phyloP scores from a whole-genome alignment of 2,888 invertebrate genomes.

The Teinopalpus imperialis region DNA sequence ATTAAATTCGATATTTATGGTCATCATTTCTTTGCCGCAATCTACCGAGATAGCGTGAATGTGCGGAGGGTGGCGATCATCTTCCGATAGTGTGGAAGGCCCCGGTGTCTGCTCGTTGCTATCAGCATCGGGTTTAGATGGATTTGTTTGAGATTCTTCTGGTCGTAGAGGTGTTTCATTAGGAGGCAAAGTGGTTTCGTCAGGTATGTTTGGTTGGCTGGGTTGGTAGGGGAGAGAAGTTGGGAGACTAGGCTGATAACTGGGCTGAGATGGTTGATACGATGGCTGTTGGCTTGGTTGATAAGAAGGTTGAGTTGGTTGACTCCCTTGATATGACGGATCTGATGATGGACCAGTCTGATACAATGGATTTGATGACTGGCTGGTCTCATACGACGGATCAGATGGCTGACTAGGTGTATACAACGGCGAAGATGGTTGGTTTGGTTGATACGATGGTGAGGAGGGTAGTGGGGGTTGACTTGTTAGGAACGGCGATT shows the following conservation, averaged over 20 bases:
- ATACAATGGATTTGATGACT: slow-evolving; percentile 36
- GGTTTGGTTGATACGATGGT: slow-evolving; percentile 34
- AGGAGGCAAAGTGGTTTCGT: slow-evolving; percentile 31
- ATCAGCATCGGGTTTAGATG: slow-evolving; percentile 35
- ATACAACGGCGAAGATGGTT: slow-evolving; percentile 41
- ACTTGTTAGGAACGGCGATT: slow-evolving; percentile 32
- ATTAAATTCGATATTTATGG: slow-evolving; percentile 90
- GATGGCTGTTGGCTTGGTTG: slow-evolving; percentile 33
- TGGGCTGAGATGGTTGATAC: slow-evolving; percentile 37
- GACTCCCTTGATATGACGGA: slow-evolving; percentile 35
- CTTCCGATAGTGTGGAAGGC: slow-evolving; percentile 64
- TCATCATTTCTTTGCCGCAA: slow-evolving; percentile 92
- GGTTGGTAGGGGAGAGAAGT: slow-evolving; percentile 37
- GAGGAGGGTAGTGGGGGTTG: slow-evolving; percentile 40
- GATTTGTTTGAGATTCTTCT: slow-evolving; percentile 33
- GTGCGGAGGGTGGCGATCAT: slow-evolving; percentile 87
- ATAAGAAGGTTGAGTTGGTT: slow-evolving; percentile 27
- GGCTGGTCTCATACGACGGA: slow-evolving; percentile 37
- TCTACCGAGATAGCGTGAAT: slow-evolving; percentile 89
- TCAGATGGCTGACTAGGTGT: slow-evolving; percentile 37
- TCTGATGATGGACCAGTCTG: slow-evolving; percentile 40
- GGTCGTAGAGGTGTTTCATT: slow-evolving; percentile 31
- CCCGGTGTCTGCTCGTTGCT: slow-evolving; percentile 32
- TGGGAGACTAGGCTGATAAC: slow-evolving; percentile 31
- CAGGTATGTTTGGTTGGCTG: slow-evolving; percentile 32